phyloP scores from a whole-genome alignment of 2,113 vertebrate genomes.

The Edolisoma coerulescens region DNA sequence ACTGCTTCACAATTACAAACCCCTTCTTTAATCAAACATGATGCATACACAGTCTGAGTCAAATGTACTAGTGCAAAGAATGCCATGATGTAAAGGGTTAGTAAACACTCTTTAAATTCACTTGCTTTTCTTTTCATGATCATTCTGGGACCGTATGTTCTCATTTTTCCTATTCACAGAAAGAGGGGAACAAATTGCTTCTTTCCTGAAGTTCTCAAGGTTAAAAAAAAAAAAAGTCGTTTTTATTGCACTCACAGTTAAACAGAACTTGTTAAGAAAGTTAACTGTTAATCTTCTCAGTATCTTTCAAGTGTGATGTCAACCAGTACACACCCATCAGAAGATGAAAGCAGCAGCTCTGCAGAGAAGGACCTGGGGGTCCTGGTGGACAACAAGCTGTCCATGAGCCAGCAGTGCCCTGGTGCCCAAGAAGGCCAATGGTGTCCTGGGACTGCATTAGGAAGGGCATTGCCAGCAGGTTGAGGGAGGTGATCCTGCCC shows the following conservation, averaged over 20 bases:
- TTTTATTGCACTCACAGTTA: neutral
- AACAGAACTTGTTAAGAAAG: neutral
- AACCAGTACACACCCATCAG: neutral
- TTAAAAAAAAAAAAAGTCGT: neutral
- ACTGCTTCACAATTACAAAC: neutral
- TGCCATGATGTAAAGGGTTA: neutral
- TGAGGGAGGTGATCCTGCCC: accelerated
- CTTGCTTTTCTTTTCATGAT: neutral
- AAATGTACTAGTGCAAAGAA: neutral
- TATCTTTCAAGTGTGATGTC: neutral
- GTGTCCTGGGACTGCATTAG: neutral
- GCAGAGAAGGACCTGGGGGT: neutral
- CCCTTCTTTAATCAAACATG: neutral
- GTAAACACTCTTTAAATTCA: neutral
- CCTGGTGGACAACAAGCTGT: neutral
- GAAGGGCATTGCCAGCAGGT: neutral
- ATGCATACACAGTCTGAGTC: neutral
- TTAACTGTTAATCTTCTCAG: neutral
- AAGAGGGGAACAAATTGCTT: neutral
- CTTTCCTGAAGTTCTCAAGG: neutral
- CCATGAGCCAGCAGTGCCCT: neutral
- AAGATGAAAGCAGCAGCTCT: neutral
- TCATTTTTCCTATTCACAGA: neutral
- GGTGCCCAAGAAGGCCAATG: neutral
- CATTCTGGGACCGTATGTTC: neutral